Percentiles rank a stretch among this genome's conserved stretches.
Evolutionary conservation across 2,797 vertebrate genomes (phyloP).

Genomic region (Cephalopachus bancanus): DNA sequence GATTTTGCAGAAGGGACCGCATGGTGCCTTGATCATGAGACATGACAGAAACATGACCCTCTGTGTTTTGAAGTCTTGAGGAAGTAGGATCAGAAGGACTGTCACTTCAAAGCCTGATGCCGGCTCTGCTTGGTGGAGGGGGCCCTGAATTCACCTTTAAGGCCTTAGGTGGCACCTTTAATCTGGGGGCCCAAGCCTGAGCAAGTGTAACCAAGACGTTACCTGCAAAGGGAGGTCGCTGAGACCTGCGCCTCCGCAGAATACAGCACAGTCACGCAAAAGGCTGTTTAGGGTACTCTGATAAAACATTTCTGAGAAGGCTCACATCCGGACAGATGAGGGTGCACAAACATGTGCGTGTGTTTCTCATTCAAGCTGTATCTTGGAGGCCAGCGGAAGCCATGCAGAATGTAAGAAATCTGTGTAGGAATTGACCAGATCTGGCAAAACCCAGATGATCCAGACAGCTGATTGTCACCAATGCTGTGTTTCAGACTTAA

Average conservation of each 20-base stretch:
- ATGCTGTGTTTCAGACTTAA: no score
- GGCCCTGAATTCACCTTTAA: background rate
- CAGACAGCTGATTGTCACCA: background rate
- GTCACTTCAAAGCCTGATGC: constrained; percentile 28
- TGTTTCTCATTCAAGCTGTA: fast-evolving
- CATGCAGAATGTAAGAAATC: background rate
- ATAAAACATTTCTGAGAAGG: fast-evolving
- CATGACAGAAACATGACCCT: background rate
- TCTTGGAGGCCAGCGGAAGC: background rate
- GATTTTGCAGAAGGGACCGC: background rate
- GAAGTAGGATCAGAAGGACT: background rate
- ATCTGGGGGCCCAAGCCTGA: background rate
- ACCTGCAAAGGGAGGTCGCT: background rate
- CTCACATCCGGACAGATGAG: fast-evolving
- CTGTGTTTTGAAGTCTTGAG: background rate
- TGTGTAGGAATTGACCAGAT: background rate
- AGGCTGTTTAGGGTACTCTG: background rate
- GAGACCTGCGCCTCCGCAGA: background rate
- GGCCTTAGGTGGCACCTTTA: background rate
- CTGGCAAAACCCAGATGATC: no score
- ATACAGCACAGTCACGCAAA: background rate
- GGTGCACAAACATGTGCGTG: fast-evolving
- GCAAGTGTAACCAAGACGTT: background rate
- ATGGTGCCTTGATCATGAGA: fast-evolving
- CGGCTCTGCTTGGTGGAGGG: background rate